Percentiles rank a stretch among this genome's conserved stretches.
Conservation (phyloP, 2,113 vertebrate species). For the Lota lota region DNA sequence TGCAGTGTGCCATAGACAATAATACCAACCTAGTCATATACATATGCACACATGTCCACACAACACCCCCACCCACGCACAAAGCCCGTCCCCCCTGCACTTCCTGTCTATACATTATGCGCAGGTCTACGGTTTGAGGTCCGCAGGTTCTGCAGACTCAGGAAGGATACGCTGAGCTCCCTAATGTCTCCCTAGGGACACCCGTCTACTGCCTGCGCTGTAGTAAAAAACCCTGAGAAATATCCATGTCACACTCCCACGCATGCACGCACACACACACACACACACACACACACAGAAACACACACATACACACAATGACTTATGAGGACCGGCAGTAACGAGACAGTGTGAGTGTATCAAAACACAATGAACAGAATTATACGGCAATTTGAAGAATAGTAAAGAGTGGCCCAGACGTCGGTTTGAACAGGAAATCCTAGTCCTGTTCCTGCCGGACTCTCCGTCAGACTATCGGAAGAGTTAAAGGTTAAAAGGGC, state of each 20-base stretch:
- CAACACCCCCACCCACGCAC: background rate
- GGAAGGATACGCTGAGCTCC: slow-evolving; percentile 57
- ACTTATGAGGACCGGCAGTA: slow-evolving; percentile 38
- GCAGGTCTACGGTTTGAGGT: slow-evolving; percentile 39
- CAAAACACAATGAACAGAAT: slow-evolving; percentile 29
- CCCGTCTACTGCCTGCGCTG: slow-evolving; percentile 11
- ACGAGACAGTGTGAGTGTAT: slow-evolving; percentile 22
- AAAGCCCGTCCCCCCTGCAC: background rate
- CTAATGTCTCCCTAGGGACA: slow-evolving; percentile 61
- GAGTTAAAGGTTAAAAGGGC: slow-evolving; percentile 1
- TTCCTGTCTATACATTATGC: slow-evolving; percentile 54
- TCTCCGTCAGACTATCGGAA: slow-evolving; percentile 10
- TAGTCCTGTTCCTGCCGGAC: slow-evolving; percentile 31
- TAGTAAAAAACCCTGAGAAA: slow-evolving; percentile 55
- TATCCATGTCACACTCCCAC: slow-evolving; percentile 39
- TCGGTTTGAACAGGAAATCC: background rate
- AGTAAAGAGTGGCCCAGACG: slow-evolving; percentile 32
- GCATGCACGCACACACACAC: slow-evolving; percentile 12
- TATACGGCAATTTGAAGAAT: slow-evolving; percentile 20
- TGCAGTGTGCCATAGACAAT: background rate
- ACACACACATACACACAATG: slow-evolving; percentile 46
- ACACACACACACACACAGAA: slow-evolving; percentile 22
- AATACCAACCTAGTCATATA: slow-evolving; percentile 6
- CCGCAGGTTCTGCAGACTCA: slow-evolving; percentile 40
- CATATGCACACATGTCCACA: slow-evolving; percentile 10